Evolutionary conservation across 2,888 invertebrate species (phyloP), one percentile per base, ranked within the genome.

Genomic region (Cotesia congregata): DNA sequence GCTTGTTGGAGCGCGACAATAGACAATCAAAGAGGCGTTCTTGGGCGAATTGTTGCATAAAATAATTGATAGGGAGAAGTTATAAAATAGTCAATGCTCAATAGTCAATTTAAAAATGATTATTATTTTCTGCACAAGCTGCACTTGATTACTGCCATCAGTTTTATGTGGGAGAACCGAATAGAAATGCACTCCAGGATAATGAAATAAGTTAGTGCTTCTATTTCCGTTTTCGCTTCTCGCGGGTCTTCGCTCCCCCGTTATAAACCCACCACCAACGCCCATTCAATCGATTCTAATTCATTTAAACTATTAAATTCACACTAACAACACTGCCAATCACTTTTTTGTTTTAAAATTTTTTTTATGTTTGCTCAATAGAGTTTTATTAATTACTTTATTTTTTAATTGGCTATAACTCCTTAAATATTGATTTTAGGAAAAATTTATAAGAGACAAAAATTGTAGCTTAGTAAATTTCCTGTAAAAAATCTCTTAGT

Each of bases 161-260:
- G 12, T 50, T 50, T 50, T 50, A 50, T 50, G 38, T 20, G 7
- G 12, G 41, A 68, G 50, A 41, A 12, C 7, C 68, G 3, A 30
- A 30, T 30, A 30, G 50, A 50, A 50, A 50, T 50, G 50, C 60
- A 38, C 60, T 30, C 20, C 6, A 30, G 70, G 60, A 70, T 70
- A 70, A 70, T 70, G 70, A 59, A 70, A 70, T 70, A 70, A 70
- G 70, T 70, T 70, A 30, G 38, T 59, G 9, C 70, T 59, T 70
- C 60, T 59, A 70, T 70, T 70, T 70, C 60, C 70, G 60, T 15
- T 41, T 59, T 60, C 50, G 7, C 50, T 50, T 50, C 50, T 12
- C 50, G 9, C 50, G 9, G 7, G 9, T 50, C 12, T 12, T 12
- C 50, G 3, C 50, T 50, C 50, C 12, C 50, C 50, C 12, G 30